Evolutionary conservation across 2,797 vertebrate genomes (phyloP).

Genomic region (Coccyzus lansbergi): DNA sequence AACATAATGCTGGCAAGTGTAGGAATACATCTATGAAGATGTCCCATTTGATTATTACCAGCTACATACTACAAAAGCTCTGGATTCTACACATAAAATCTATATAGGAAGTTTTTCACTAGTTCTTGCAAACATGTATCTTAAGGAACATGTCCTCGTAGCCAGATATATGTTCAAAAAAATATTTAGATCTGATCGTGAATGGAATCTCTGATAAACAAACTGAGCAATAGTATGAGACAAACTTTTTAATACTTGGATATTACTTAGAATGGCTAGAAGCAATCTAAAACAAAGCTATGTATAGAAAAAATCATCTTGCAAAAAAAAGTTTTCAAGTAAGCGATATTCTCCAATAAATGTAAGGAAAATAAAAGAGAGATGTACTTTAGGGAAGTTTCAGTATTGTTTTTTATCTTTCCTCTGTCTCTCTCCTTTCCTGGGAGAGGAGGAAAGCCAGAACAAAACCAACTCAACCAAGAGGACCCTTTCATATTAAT

Average conservation of each 20-base stretch:
- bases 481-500: neutral
- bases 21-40: neutral
- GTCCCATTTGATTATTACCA: neutral
- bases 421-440: neutral
- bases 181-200: neutral
- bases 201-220: neutral
- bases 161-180: fast-evolving
- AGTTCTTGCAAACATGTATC: neutral
- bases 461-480: too few species aligned
- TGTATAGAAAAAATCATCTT: neutral
- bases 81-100: neutral
- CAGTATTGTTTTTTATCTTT: neutral
- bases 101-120: neutral
- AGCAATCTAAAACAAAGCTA: neutral
- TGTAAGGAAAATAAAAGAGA: too few species aligned
- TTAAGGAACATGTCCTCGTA: neutral
- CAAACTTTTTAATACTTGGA: neutral
- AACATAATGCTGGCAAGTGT: neutral
- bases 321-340: neutral
- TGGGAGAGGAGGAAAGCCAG: neutral
- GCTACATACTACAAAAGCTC: neutral
- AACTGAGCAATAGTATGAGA: neutral
- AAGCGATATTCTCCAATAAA: neutral
- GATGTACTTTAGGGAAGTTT: neutral
- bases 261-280: neutral